Percentiles rank a stretch among this genome's conserved stretches.
Conservation (phyloP, 2,113 vertebrate genomes). For the Sclerurus mexicanus region DNA sequence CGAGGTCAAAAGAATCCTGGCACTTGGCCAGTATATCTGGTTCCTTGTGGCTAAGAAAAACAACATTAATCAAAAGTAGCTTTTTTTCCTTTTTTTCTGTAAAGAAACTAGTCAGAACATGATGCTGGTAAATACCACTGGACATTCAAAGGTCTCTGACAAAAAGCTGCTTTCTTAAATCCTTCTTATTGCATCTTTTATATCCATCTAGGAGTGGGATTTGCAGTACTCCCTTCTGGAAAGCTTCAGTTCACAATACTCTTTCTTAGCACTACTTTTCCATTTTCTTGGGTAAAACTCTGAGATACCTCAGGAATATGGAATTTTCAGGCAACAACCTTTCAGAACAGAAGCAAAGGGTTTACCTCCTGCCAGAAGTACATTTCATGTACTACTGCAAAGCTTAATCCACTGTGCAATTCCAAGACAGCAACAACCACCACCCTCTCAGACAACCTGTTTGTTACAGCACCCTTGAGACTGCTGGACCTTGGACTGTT, state of each 20-base stretch:
- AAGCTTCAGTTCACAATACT: not conserved
- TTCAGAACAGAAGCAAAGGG: not conserved
- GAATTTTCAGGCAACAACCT: not conserved
- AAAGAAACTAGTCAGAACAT: not conserved
- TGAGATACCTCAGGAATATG: not conserved
- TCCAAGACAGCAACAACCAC: not conserved
- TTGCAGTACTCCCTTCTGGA: not conserved
- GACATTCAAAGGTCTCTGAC: constrained; percentile 30
- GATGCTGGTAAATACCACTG: constrained; percentile 17
- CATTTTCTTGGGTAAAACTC: not conserved
- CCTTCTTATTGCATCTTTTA: constrained; percentile 25
- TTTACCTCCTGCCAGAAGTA: not conserved
- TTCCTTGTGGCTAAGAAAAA: constrained; percentile 15
- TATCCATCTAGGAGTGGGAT: constrained; percentile 14
- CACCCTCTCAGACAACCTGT: not conserved
- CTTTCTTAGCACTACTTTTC: not conserved
- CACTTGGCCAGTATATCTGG: constrained; percentile 14
- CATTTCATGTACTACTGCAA: not conserved
- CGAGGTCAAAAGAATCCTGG: constrained; percentile 51
- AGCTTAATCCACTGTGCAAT: not conserved
- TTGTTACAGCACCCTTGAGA: not conserved
- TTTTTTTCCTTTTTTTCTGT: not conserved
- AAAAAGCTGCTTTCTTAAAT: constrained; percentile 44
- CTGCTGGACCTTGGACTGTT: not conserved
- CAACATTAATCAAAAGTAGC: constrained; percentile 15